Evolutionary conservation across 2,113 vertebrate species (phyloP).

Genomic region (Tupaia chinensis): DNA sequence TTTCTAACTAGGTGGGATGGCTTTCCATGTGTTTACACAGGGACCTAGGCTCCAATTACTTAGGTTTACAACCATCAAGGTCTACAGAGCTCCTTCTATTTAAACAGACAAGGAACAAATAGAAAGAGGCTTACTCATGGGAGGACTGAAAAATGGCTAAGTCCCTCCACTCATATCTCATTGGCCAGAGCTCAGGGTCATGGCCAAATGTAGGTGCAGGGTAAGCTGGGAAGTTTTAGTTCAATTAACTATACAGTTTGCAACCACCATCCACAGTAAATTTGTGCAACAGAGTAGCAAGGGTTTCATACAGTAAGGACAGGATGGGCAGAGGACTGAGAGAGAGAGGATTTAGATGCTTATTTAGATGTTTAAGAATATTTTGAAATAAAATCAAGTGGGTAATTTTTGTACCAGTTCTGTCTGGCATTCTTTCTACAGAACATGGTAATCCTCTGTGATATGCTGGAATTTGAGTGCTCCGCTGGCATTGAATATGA

Average conservation of each 20-base stretch:
- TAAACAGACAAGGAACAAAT: background rate
- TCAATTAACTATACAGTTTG: background rate
- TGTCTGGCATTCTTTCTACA: background rate
- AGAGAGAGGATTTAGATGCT: background rate
- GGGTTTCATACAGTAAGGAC: background rate
- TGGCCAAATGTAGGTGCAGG: background rate
- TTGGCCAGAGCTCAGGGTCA: background rate
- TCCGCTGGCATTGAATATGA: background rate
- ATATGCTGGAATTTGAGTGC: background rate
- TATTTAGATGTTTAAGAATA: background rate
- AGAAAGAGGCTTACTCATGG: background rate
- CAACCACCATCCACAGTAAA: background rate
- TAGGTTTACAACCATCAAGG: background rate
- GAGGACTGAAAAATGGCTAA: background rate
- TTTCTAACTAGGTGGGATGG: background rate
- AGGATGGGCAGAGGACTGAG: background rate
- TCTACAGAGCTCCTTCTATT: background rate
- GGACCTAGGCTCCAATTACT: background rate
- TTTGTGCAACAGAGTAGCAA: background rate
- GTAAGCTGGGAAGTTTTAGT: background rate
- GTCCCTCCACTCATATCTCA: background rate
- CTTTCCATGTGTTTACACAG: background rate
- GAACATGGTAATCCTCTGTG: background rate
- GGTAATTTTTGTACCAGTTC: background rate
- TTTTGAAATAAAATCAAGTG: slow-evolving; percentile 25